Evolutionary conservation across 1,140 invertebrate species (phyloP).

Genomic region (Bombus vancouverensis): DNA sequence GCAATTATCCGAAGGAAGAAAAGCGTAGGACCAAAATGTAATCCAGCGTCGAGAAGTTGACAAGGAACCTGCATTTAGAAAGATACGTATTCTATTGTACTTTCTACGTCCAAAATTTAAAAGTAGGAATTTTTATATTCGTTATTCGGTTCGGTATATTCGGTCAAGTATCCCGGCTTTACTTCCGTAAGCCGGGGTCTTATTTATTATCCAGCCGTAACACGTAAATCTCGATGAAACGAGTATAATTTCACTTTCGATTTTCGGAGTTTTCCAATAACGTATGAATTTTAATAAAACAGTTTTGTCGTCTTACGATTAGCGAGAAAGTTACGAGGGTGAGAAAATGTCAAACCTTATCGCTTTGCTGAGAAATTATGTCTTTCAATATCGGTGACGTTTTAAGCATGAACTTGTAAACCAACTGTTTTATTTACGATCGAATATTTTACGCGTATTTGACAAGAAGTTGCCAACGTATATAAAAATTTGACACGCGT

Average conservation of each 20-base stretch:
- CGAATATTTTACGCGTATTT: not conserved
- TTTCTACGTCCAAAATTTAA: no score
- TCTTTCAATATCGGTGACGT: slow-evolving; percentile 3
- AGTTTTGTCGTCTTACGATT: slow-evolving; percentile 6
- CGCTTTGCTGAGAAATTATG: not conserved
- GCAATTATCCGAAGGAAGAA: slow-evolving; percentile 27
- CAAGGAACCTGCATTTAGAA: no score
- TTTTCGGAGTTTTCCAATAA: not conserved
- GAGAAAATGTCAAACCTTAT: not conserved
- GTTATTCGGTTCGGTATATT: no score
- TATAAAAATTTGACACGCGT: not conserved
- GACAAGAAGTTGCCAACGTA: not conserved
- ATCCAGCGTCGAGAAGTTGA: not conserved
- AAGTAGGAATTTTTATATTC: no score
- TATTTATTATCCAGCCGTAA: no score
- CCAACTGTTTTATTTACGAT: not conserved
- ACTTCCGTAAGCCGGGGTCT: no score
- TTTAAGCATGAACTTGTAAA: not conserved
- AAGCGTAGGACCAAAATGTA: slow-evolving; percentile 49
- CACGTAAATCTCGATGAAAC: not conserved
- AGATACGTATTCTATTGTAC: no score
- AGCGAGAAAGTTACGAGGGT: not conserved
- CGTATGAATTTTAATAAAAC: not conserved
- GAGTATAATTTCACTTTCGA: not conserved
- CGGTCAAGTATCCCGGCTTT: no score